Percentiles rank a stretch among this genome's conserved stretches.
Evolutionary conservation across 2,113 vertebrate genomes (phyloP).

Genomic region (Micronycteris hirsuta): DNA sequence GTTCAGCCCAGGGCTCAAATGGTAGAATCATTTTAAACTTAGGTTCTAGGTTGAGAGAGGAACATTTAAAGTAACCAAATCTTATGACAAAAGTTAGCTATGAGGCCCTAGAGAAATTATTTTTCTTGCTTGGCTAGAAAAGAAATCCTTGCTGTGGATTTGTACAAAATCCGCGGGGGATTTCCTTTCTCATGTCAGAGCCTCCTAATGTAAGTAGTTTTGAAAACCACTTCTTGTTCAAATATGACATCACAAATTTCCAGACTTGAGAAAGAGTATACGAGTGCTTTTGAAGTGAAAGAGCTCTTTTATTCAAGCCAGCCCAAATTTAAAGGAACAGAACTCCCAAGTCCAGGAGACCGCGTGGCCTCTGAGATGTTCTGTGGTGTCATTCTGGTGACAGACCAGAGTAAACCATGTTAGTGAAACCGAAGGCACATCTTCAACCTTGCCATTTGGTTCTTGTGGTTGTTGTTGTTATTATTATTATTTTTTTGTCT

Average conservation of each 20-base stretch:
- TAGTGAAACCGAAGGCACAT: background rate
- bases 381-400: background rate
- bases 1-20: background rate
- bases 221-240: constrained; percentile 9
- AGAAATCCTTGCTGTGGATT: background rate
- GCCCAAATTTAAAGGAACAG: background rate
- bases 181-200: background rate
- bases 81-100: background rate
- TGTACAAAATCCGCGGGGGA: background rate
- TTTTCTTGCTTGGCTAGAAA: background rate
- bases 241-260: background rate
- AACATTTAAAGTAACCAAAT: background rate
- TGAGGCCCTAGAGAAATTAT: background rate
- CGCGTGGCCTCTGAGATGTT: background rate
- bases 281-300: background rate
- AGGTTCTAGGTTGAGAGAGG: background rate
- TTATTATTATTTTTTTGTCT: background rate
- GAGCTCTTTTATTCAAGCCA: background rate
- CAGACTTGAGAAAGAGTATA: background rate
- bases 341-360: background rate
- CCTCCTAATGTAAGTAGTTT: background rate
- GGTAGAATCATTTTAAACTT: background rate
- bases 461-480: background rate
- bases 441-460: background rate
- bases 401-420: background rate